Base-by-base conservation (phyloP, 2,888 invertebrate genomes). In the Heteromurus nitidus region DNA sequence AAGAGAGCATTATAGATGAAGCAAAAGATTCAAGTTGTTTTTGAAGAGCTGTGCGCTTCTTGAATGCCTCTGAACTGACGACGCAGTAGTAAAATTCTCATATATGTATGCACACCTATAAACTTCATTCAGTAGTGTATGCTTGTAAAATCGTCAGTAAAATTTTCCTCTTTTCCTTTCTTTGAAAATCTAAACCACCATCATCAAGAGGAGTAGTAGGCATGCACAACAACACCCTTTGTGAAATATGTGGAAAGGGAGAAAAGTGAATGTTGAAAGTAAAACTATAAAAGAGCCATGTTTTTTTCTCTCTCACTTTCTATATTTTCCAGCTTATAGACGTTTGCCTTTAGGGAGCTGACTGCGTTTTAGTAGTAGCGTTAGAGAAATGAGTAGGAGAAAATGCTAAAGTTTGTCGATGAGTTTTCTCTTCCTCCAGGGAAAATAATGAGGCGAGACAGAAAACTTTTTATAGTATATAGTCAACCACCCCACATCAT, bases 351-450 rank as follows among this genome's bases (percentile, higher is more conserved):
- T 11, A 18, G 50, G 11, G n/a, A 50, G 24, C 58, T 24, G 58
- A 26, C n/a, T n/a, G n/a, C n/a, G n/a, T n/a, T n/a, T n/a, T n/a
- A 13, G 13, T 36, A 36, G 20, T 50, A 9, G 5, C 20, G 30
- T 64, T n/a, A 64, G 47, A 58, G 55, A 26, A 55, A 62, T 18
- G 62, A 31, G 26, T 9, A 28, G 26, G 44, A 75, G 75, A 67
- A 68, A 75, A 75, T 60, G 76, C 64, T 80, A 80, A 84, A 84
- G 76, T 84, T 84, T 80, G 75, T 55, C 82, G 84, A 82, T 84
- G 83, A 83, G 83, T 83, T 83, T 77, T 83, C 80, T 73, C 58
- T 75, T 80, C 83, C 83, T 83, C 83, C 69, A 75, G 83, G 83
- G 83, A 83, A 83, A 80, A 83, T 83, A 80, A 76, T 79, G 80